A percentile compares a stretch with the other conserved stretches of the same genome.
These are phyloP conservation scores for Clusia tigrina DNA, from an alignment of 2,888 invertebrate genomes.

Conservation along the genomic window DNA sequence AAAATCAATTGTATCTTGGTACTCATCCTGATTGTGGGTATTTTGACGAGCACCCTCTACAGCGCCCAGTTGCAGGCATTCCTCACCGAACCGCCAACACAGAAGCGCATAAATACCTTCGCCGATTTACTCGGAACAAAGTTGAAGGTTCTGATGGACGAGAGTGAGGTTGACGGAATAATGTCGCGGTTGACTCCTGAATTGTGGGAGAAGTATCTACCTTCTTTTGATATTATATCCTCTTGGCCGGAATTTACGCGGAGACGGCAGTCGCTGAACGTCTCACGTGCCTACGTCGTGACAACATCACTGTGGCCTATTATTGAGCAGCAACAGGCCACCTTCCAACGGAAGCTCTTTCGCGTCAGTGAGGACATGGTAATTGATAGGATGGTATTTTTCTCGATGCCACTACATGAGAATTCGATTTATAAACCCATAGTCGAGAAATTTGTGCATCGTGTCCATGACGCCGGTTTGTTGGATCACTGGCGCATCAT, in stretches of 20 bases:
- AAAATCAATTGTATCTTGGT: conserved; percentile 10
- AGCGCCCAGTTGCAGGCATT: conserved; percentile 16
- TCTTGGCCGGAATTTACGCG: too few relatives aligned
- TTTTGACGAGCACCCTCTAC: conserved; percentile 19
- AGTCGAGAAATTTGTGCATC: conserved; percentile 13
- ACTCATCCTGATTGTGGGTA: conserved; percentile 15
- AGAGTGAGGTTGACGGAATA: too few relatives aligned
- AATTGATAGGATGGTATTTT: not conserved
- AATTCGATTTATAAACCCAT: not conserved
- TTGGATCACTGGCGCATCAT: conserved; percentile 25
- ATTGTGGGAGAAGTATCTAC: not conserved
- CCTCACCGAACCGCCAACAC: not conserved
- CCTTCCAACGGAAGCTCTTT: not conserved
- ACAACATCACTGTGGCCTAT: not conserved
- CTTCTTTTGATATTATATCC: not conserved
- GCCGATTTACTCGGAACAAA: not conserved
- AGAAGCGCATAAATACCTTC: not conserved
- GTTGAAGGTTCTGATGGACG: conserved; percentile 10
- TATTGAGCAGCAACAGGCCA: not conserved
- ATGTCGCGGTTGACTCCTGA: not conserved
- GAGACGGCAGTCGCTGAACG: not conserved
- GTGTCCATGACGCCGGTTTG: conserved; percentile 27
- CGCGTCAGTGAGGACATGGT: not conserved
- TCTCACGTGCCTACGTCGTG: not conserved
- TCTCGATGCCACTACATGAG: not conserved